phyloP scores from a whole-genome alignment of 1,140 invertebrate genomes.

The Papilio machaon region DNA sequence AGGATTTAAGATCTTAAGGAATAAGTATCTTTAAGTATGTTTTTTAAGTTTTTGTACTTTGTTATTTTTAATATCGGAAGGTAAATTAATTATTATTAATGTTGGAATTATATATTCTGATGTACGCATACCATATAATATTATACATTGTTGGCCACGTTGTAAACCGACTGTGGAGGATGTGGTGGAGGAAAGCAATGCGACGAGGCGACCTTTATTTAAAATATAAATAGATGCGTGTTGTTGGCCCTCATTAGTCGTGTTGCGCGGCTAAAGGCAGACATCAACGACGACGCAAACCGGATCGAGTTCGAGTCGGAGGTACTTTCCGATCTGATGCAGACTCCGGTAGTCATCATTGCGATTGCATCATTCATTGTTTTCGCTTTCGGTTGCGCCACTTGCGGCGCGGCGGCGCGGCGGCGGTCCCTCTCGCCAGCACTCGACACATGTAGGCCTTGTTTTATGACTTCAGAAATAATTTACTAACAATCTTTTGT shows the following conservation, averaged over 20 bases:
- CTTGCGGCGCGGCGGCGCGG: not conserved
- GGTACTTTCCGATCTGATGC: not conserved
- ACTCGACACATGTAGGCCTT: not conserved
- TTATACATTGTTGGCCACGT: too few species aligned
- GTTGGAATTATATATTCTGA: too few species aligned
- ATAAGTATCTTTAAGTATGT: too few species aligned
- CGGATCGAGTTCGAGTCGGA: not conserved
- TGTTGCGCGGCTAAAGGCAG: not conserved
- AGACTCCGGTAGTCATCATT: not conserved
- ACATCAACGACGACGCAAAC: not conserved
- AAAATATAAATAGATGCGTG: not conserved
- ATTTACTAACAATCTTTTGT: too few species aligned
- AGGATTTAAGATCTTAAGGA: too few species aligned
- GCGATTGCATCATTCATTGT: not conserved
- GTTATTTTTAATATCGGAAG: too few species aligned
- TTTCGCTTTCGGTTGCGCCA: slow-evolving; percentile 6
- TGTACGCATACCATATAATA: too few species aligned
- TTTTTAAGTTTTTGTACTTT: too few species aligned
- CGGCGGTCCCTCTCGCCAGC: not conserved
- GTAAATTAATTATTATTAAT: too few species aligned
- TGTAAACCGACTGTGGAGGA: too few species aligned
- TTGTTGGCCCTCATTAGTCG: not conserved
- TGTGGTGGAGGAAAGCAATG: not conserved
- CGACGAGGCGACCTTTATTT: not conserved
- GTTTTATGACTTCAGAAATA: too few species aligned